Conservation (phyloP, 2,888 invertebrate species). For the Tetragonisca angustula region DNA sequence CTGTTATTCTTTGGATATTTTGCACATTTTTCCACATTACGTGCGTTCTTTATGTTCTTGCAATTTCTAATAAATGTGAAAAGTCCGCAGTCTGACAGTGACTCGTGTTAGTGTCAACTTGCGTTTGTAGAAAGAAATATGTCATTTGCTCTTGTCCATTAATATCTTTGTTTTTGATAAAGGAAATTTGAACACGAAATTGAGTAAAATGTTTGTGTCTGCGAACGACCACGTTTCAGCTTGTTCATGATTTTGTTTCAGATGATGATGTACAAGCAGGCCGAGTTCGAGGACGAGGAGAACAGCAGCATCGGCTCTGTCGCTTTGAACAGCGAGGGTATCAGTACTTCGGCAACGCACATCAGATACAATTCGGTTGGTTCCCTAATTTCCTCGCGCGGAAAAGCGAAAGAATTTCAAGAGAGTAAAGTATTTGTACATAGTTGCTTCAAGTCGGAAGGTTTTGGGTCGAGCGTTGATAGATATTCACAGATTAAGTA, state of each 20-base stretch:
- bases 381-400: conserved; percentile 45
- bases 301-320: conserved; percentile 93
- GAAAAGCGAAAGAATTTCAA: background rate
- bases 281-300: conserved; percentile 94
- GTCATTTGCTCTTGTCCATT: background rate
- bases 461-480: background rate
- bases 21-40: too few species aligned
- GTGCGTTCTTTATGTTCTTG: too few species aligned
- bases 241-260: conserved; percentile 75
- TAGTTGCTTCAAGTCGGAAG: background rate
- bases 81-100: too few species aligned
- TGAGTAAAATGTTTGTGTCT: background rate
- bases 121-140: background rate
- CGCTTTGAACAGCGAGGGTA: conserved; percentile 91
- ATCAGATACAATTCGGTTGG: conserved; percentile 92
- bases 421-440: background rate
- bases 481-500: background rate
- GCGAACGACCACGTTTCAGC: background rate
- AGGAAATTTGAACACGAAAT: background rate
- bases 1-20: too few species aligned
- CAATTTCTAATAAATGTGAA: too few species aligned
- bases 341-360: conserved; percentile 91
- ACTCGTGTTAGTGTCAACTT: background rate
- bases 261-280: conserved; percentile 96
- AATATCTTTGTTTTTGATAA: background rate